These are phyloP conservation scores for Heteractis magnifica DNA, from an alignment of 92 coral and sea anemone species.

Conservation along the genomic window DNA sequence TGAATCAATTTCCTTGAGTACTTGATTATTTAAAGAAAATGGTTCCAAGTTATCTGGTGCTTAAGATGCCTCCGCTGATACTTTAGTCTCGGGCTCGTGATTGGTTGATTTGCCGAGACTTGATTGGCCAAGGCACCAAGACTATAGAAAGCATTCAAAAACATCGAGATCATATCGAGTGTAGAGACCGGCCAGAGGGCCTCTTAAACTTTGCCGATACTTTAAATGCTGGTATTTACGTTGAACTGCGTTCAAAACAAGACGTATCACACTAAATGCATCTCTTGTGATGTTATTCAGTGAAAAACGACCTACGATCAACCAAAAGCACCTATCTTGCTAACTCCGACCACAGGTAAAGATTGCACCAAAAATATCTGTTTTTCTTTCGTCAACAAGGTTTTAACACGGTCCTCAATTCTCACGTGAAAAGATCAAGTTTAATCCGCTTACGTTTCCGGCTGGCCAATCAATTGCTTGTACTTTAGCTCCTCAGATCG, in stretches of 20 bases:
- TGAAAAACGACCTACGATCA: background rate
- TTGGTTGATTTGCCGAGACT: background rate
- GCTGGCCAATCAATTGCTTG: background rate
- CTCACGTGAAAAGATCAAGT: background rate
- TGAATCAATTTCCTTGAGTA: background rate
- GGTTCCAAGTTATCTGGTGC: conserved; percentile 2
- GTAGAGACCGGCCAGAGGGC: background rate
- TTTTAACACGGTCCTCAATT: background rate
- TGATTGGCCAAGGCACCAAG: background rate
- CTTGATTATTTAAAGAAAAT: background rate
- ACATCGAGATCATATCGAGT: background rate
- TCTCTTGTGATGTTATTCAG: background rate
- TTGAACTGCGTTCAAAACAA: background rate
- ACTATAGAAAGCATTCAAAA: no score
- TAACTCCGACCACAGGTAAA: background rate
- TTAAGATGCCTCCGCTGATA: background rate
- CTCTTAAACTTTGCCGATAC: background rate
- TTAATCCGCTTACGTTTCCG: conserved; percentile 7
- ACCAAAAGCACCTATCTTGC: background rate
- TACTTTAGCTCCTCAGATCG: background rate
- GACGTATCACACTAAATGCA: background rate
- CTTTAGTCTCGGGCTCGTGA: background rate
- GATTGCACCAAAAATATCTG: background rate
- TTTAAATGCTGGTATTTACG: conserved; percentile 1
- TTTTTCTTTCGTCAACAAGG: background rate